A percentile compares a stretch with the other conserved stretches of the same genome.
Conservation (phyloP, 1,140 invertebrate species). For the Chionoecetes opilio region DNA sequence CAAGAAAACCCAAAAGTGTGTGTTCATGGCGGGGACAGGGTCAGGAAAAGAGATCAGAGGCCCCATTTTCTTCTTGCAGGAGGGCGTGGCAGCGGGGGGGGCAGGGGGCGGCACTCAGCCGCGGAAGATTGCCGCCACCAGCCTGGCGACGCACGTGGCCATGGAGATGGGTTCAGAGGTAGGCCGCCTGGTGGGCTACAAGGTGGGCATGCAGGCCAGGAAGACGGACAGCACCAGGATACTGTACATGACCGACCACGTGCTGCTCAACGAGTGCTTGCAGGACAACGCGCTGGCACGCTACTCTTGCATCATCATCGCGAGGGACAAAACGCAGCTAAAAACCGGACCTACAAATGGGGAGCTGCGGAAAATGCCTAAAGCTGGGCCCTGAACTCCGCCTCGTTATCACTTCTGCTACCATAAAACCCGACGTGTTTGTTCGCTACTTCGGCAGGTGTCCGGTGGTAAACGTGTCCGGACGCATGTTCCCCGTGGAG, state of each 20-base stretch:
- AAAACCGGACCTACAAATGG: slow-evolving; percentile 52
- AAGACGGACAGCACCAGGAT: background rate
- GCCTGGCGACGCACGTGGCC: slow-evolving; percentile 47
- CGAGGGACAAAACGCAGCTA: slow-evolving; percentile 59
- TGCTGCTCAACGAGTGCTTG: slow-evolving; percentile 60
- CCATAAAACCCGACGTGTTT: slow-evolving; percentile 57
- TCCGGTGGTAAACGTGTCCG: slow-evolving; percentile 54
- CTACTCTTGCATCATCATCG: slow-evolving; percentile 64
- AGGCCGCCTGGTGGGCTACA: slow-evolving; percentile 45
- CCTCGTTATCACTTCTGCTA: slow-evolving; percentile 61
- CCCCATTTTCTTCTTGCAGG: slow-evolving; percentile 89
- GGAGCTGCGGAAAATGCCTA: slow-evolving; percentile 48
- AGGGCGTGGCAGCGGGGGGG: slow-evolving; percentile 83
- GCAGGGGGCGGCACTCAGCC: slow-evolving; percentile 53
- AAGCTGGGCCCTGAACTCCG: slow-evolving; percentile 41
- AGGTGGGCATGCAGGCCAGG: slow-evolving; percentile 38
- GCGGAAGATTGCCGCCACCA: slow-evolving; percentile 59
- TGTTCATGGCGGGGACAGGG: slow-evolving; percentile 95
- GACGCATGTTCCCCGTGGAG: slow-evolving; percentile 61
- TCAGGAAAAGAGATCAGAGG: slow-evolving; percentile 96
- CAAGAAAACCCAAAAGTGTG: slow-evolving; percentile 80
- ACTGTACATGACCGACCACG: slow-evolving; percentile 49
- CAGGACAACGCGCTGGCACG: slow-evolving; percentile 32
- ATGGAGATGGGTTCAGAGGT: slow-evolving; percentile 50
- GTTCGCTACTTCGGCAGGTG: slow-evolving; percentile 58